These are phyloP conservation scores for Lota lota DNA, from an alignment of 2,113 vertebrate species.

Conservation along the genomic window DNA sequence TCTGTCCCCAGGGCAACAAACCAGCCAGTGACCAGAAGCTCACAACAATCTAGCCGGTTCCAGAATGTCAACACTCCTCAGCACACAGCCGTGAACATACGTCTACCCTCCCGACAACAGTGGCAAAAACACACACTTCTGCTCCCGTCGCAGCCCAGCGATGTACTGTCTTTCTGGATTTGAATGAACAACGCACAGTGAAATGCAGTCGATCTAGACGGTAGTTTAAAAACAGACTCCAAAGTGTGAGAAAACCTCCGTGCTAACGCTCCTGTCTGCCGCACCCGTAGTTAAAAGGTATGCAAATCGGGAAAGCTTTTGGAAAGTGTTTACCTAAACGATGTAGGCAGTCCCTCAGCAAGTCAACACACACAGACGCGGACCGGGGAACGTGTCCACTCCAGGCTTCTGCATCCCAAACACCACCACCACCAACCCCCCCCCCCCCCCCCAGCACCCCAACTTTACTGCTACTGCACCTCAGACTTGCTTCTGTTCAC, in stretches of 20 bases:
- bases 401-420: not conserved
- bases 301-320: not conserved
- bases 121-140: not conserved
- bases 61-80: not conserved
- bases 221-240: too few species aligned
- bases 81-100: not conserved
- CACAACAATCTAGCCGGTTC: not conserved
- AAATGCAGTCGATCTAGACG: not conserved
- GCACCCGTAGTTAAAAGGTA: not conserved
- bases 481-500: not conserved
- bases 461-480: too few species aligned
- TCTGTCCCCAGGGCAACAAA: too few species aligned
- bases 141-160: too few species aligned
- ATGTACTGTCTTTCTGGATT: too few species aligned
- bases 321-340: slow-evolving; percentile 15
- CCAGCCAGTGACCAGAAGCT: too few species aligned
- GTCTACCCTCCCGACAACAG: not conserved
- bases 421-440: not conserved
- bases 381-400: slow-evolving; percentile 28
- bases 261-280: not conserved
- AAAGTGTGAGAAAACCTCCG: too few species aligned
- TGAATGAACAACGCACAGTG: slow-evolving; percentile 2
- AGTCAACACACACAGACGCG: slow-evolving; percentile 23
- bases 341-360: not conserved
- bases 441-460: not conserved